phyloP scores from a whole-genome alignment of 1,140 invertebrate species.

The Trachymyrmex cornetzi region DNA sequence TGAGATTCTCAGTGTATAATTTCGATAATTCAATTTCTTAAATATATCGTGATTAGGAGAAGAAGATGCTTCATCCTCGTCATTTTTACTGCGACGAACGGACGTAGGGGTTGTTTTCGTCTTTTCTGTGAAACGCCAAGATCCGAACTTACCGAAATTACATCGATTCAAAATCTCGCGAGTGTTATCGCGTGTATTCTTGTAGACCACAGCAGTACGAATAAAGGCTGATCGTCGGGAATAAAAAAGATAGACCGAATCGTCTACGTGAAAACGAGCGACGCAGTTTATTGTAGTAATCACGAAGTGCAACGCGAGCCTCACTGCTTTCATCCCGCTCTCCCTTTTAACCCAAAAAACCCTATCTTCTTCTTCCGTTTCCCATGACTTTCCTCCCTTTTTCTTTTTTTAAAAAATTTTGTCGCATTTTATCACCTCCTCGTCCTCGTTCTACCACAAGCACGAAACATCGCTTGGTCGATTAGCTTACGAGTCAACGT shows the following conservation, averaged over 20 bases:
- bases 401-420: constrained; percentile 38
- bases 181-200: not conserved
- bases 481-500: constrained; percentile 86
- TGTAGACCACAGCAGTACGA: not conserved
- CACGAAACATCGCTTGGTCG: constrained; percentile 81
- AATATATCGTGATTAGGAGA: not conserved
- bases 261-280: constrained; percentile 50
- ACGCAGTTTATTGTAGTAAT: constrained; percentile 39
- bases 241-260: constrained; percentile 56
- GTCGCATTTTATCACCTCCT: constrained; percentile 43
- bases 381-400: not conserved
- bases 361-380: not conserved
- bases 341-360: not conserved
- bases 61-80: not conserved
- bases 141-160: not conserved
- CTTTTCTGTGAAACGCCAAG: not conserved
- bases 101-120: not conserved
- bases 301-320: constrained; percentile 55
- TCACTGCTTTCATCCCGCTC: constrained; percentile 49
- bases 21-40: not conserved
- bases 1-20: not conserved
- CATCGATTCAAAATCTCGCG: not conserved
- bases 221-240: constrained; percentile 34
- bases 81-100: not conserved
- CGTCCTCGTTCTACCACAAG: constrained; percentile 74